phyloP scores from a whole-genome alignment of 2,797 vertebrate species.

The Catostomus latipinnis region DNA sequence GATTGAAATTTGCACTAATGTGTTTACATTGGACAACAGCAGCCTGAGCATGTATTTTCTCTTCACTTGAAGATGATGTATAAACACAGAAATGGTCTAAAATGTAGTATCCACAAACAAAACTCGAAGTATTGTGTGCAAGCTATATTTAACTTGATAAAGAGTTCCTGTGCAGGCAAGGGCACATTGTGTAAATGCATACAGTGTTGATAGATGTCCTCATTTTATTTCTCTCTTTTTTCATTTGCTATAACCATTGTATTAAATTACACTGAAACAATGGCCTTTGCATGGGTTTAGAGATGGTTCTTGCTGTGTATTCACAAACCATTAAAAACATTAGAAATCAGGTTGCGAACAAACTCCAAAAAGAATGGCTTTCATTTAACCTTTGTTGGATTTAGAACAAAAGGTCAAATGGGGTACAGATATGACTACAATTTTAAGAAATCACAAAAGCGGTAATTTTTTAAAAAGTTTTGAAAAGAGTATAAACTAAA shows the following conservation, averaged over 20 bases:
- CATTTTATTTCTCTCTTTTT: conserved; percentile 75
- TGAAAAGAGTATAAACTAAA: background rate
- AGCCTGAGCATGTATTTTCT: conserved; percentile 23
- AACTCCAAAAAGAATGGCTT: conserved; percentile 15
- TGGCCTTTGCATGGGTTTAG: conserved; percentile 43
- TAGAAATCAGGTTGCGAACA: conserved; percentile 21
- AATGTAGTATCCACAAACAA: conserved; percentile 68
- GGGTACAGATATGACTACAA: background rate
- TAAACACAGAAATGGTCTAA: conserved; percentile 42
- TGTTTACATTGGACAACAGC: conserved; percentile 66
- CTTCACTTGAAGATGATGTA: conserved; percentile 48
- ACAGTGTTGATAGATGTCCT: conserved; percentile 61
- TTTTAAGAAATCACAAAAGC: conserved; percentile 2
- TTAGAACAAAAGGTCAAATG: conserved; percentile 36
- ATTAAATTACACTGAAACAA: conserved; percentile 71
- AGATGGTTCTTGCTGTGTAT: conserved; percentile 62
- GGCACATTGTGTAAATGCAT: conserved; percentile 77
- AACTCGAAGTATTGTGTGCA: conserved; percentile 76
- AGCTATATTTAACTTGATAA: conserved; percentile 82
- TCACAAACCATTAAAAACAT: conserved; percentile 62
- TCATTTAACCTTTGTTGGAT: conserved; percentile 38
- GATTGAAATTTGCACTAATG: conserved; percentile 67
- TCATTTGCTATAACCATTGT: conserved; percentile 75
- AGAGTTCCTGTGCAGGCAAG: conserved; percentile 71
- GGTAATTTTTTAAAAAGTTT: background rate